Conservation (phyloP, 2,888 invertebrate species). For the Rhamnusium bicolor region DNA sequence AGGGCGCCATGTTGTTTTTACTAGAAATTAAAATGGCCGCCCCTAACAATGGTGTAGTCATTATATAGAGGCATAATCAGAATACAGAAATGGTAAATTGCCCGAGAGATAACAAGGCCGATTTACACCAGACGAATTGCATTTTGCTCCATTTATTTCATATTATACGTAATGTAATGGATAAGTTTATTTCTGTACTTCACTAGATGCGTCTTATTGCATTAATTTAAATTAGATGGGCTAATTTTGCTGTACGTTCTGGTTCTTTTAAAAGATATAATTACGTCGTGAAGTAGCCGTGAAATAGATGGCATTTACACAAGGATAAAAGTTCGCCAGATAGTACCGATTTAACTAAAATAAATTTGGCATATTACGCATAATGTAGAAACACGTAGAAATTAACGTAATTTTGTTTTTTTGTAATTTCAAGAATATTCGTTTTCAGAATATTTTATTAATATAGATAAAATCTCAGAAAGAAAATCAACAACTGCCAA, state of each 20-base stretch:
- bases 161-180: conserved; percentile 1
- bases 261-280: conserved; percentile 16
- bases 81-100: conserved; percentile 72
- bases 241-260: conserved; percentile 16
- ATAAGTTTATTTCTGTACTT: conserved; percentile 20
- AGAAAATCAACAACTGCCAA: too few species aligned
- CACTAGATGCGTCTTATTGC: conserved; percentile 27
- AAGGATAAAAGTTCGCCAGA: neutral
- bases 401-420: too few species aligned
- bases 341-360: conserved; percentile 3
- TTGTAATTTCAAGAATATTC: too few species aligned
- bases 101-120: conserved; percentile 69
- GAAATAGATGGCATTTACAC: conserved; percentile 1
- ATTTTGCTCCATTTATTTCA: conserved; percentile 23
- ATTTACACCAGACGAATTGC: conserved; percentile 61
- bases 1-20: conserved; percentile 72
- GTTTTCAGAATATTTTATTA: too few species aligned
- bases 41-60: conserved; percentile 70
- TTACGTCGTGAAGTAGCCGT: neutral
- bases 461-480: too few species aligned
- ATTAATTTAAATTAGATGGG: conserved; percentile 17
- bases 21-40: conserved; percentile 72
- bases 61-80: conserved; percentile 71
- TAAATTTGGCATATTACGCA: neutral
- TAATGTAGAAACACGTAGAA: too few species aligned